A percentile compares a stretch with the other conserved stretches of the same genome.
phyloP scores from a whole-genome alignment of 2,888 invertebrate species.

The Nephrotoma flavescens region DNA sequence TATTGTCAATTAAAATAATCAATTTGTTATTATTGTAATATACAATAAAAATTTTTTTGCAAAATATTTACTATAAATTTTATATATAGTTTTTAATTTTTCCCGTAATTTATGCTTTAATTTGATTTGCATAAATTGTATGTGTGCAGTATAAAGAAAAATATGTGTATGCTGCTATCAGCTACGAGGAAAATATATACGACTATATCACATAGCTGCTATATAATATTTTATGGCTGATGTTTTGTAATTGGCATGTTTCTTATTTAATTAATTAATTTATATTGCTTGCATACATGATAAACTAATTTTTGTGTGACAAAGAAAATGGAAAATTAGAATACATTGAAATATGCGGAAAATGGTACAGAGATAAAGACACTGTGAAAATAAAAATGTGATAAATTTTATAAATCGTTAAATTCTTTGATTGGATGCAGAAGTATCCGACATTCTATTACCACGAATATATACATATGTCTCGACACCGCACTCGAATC shows the following conservation, averaged over 20 bases:
- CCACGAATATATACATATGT: no score
- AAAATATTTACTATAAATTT: neutral
- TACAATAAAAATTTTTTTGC: neutral
- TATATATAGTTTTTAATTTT: neutral
- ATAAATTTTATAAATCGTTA: no score
- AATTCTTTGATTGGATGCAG: no score
- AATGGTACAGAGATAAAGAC: no score
- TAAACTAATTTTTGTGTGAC: neutral
- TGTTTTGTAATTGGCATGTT: neutral
- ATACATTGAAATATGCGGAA: neutral
- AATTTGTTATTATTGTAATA: neutral
- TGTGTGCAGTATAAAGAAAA: neutral
- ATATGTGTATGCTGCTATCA: neutral
- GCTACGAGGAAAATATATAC: neutral
- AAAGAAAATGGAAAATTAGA: neutral
- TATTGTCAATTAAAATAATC: neutral
- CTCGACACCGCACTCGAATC: no score
- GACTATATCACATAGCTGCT: no score
- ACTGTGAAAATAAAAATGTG: no score
- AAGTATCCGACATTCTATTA: no score
- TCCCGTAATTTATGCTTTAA: neutral
- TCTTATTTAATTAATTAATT: neutral
- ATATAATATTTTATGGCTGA: neutral
- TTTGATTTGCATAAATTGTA: neutral
- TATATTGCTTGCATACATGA: neutral